These are phyloP conservation scores for Tupiocoris notatus DNA, from an alignment of 2,888 invertebrate genomes.

Conservation along the genomic window DNA sequence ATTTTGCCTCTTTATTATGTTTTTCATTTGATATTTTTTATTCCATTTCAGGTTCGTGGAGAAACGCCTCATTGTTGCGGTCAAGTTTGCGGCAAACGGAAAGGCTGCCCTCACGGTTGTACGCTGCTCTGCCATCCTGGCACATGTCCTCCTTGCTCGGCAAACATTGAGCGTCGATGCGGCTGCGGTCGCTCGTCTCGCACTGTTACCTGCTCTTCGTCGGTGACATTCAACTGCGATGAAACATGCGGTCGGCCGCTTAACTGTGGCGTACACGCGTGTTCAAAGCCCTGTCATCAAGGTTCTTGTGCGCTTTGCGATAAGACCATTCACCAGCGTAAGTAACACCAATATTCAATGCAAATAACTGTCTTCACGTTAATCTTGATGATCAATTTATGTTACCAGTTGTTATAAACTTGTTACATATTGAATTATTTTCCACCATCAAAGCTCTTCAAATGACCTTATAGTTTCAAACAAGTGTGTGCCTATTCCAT, in stretches of 20 bases:
- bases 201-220: conserved; percentile 70
- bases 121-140: conserved; percentile 85
- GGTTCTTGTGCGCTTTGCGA: conserved; percentile 73
- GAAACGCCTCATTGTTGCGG: conserved; percentile 91
- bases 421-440: too few species aligned
- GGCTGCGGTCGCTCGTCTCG: conserved; percentile 74
- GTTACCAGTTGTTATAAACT: too few species aligned
- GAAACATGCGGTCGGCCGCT: conserved; percentile 70
- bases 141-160: conserved; percentile 86
- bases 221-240: conserved; percentile 70
- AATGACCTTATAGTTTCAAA: too few species aligned
- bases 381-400: conserved; percentile 9
- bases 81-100: conserved; percentile 66
- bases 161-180: conserved; percentile 64
- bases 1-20: too few species aligned
- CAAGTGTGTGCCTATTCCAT: too few species aligned
- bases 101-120: conserved; percentile 53
- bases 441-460: too few species aligned
- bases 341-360: background rate
- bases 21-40: too few species aligned
- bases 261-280: conserved; percentile 75
- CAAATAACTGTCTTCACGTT: conserved; percentile 17
- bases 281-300: conserved; percentile 72
- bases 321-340: conserved; percentile 40
- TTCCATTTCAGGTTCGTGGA: conserved; percentile 59